These are phyloP conservation scores for Siniperca scherzeri DNA, from an alignment of 2,797 vertebrate species.

Conservation along the genomic window DNA sequence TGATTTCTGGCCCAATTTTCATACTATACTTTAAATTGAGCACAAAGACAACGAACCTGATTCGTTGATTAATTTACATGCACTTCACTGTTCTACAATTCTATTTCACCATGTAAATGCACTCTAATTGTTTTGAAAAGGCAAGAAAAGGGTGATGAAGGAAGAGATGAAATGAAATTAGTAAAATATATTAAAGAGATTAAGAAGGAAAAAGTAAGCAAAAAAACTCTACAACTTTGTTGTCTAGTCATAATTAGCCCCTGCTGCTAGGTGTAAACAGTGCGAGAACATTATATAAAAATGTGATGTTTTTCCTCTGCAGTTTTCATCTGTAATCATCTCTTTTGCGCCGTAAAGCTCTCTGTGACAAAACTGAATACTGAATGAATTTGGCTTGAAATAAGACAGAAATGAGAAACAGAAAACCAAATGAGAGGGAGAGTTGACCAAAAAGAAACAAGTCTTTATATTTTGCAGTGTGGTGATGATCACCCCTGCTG, in stretches of 20 bases:
- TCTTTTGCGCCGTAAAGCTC: constrained; percentile 5
- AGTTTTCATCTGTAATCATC: constrained; percentile 28
- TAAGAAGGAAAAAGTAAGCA: not conserved
- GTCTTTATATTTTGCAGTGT: not conserved
- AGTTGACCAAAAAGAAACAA: not conserved
- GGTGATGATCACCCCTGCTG: constrained; percentile 9
- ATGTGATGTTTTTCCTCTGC: not conserved
- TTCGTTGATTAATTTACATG: not conserved
- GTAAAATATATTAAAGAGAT: not conserved
- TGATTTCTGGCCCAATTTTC: constrained; percentile 24
- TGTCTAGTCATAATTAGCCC: not conserved
- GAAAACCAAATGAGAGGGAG: not conserved
- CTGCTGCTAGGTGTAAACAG: not conserved
- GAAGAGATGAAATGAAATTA: not conserved
- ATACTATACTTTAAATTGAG: not conserved
- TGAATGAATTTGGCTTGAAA: constrained; percentile 39
- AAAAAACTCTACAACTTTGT: not conserved
- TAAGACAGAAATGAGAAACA: constrained; percentile 11
- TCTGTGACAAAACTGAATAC: constrained; percentile 19
- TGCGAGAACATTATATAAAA: not conserved
- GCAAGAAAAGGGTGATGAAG: not conserved
- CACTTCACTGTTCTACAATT: not conserved
- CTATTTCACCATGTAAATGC: not conserved
- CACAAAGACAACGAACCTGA: not conserved
- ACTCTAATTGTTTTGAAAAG: not conserved